Base-by-base conservation (phyloP, 2,797 vertebrate species). In the Crocodylus rhombifer region DNA sequence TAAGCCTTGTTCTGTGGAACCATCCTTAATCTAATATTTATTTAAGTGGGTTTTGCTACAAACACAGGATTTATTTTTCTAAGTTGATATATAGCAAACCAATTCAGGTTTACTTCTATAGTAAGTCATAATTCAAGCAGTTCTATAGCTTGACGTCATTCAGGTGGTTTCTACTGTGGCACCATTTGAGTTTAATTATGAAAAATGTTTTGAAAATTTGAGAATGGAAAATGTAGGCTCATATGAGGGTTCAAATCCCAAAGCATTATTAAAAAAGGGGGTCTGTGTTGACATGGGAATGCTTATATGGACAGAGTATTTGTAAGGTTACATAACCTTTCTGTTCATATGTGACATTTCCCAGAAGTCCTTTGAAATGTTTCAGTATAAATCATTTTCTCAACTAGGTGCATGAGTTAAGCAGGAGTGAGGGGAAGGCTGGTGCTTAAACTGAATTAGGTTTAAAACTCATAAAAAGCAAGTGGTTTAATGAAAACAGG, bases 311-410 rank as follows among this genome's bases (percentile, higher is more conserved):
- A 75, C 33, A 73, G 78, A 88, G 80, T 55, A 64, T 90, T 96
- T 60, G 88, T 77, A 91, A 93, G 82, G 78, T 92, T 96, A 57
- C 86, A 74, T 56, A 82, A 80, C 85, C 74, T 93, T 84, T 33
- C 69, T 77, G 57, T 80, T 93, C 88, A 87, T 93, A 64, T 87
- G 51, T 84, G 82, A n/a, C 5, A 2, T 15, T 88, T 91, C 57
- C 86, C 84, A 82, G 75, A 94, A 92, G 75, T 76, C 91, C 80
- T 90, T 93, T 83, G 7, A 82, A 77, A 75, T 77, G 51, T 87
- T 96, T 88, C 74, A 73, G n/a, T 84, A 55, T 82, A 92, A 92
- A 92, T 94, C 18, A 33, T 91, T 95, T 92, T 92, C 86, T 92
- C 93, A 84, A 1, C 67, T 83, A 82, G 80, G 28, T 90, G 33